Evolutionary conservation across 2,888 invertebrate species (phyloP).

Genomic region (Acrobasis consociella): DNA sequence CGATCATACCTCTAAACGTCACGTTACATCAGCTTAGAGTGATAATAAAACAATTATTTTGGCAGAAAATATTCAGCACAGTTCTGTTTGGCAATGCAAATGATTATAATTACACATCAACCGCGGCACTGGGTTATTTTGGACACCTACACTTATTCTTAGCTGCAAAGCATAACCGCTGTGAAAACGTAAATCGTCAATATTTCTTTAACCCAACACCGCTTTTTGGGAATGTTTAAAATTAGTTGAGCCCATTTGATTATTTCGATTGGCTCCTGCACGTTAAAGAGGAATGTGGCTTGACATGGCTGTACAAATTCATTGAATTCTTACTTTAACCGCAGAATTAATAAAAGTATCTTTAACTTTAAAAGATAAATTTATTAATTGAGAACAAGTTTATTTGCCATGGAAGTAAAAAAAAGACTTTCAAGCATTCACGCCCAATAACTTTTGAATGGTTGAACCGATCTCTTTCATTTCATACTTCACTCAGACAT

Average conservation of each 20-base stretch:
- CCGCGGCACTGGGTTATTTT: constrained; percentile 48
- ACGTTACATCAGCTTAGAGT: constrained; percentile 29
- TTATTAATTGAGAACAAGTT: too few species aligned
- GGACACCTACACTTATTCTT: constrained; percentile 36
- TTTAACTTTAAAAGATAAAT: too few species aligned
- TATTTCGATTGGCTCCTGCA: too few species aligned
- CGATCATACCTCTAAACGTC: neutral
- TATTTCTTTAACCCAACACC: neutral
- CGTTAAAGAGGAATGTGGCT: too few species aligned
- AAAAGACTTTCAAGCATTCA: too few species aligned
- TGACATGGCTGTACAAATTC: too few species aligned
- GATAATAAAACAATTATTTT: constrained; percentile 30
- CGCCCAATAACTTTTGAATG: too few species aligned
- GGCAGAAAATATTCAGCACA: constrained; percentile 38
- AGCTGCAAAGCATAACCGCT: constrained; percentile 17
- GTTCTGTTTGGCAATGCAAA: constrained; percentile 47
- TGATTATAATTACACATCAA: constrained; percentile 48
- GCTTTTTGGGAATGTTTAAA: neutral
- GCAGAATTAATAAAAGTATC: too few species aligned
- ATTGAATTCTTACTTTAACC: too few species aligned
- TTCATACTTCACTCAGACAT: too few species aligned
- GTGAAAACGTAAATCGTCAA: constrained; percentile 1
- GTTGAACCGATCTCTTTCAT: too few species aligned
- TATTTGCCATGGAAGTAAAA: too few species aligned
- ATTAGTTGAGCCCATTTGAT: neutral